Percentiles rank a stretch among this genome's conserved stretches.
These are phyloP conservation scores for Lacerta agilis DNA, from an alignment of 2,797 vertebrate genomes.

Conservation along the genomic window DNA sequence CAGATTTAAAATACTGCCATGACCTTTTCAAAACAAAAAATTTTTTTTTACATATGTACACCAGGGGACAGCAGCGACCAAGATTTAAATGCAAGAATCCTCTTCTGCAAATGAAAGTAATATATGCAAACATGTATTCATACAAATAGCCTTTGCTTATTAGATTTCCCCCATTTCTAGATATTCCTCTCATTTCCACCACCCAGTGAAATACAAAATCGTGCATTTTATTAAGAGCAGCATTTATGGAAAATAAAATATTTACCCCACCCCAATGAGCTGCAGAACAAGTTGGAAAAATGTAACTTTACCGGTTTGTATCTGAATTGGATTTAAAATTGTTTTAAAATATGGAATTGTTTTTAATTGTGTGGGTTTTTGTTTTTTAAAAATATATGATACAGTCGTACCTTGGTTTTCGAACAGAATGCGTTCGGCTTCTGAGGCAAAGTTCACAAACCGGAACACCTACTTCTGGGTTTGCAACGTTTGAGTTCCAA, in stretches of 20 bases:
- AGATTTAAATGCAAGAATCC: background rate
- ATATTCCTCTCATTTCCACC: background rate
- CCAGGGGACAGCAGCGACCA: background rate
- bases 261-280: too few species aligned
- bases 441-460: too few species aligned
- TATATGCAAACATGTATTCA: background rate
- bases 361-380: too few species aligned
- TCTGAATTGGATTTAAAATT: too few species aligned
- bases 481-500: too few species aligned
- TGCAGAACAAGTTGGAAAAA: too few species aligned
- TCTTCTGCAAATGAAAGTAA: background rate
- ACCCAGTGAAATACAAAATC: background rate
- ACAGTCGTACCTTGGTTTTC: too few species aligned
- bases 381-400: too few species aligned
- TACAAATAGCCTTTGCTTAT: background rate
- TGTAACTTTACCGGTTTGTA: too few species aligned
- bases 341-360: too few species aligned
- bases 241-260: background rate
- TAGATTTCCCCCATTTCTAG: background rate
- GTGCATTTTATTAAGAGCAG: background rate
- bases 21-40: background rate
- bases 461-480: too few species aligned
- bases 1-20: background rate
- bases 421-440: too few species aligned
- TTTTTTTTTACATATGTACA: background rate